Conservation (phyloP, 1,140 invertebrate genomes). For the Chrysomallon squamiferum region DNA sequence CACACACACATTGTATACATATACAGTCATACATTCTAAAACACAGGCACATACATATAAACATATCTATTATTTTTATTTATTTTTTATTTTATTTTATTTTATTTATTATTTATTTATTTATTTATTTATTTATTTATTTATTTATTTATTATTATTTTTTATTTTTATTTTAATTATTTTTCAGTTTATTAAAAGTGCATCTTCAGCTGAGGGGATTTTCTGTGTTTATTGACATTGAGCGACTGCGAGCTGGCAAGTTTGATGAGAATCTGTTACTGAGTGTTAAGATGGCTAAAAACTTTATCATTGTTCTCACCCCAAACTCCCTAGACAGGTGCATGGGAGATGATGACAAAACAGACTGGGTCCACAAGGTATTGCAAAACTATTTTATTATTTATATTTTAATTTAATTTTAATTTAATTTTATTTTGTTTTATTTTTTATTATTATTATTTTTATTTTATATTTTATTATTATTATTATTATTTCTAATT, state of each 20-base stretch:
- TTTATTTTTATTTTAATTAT: no score
- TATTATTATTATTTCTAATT: no score
- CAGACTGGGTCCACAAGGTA: constrained; percentile 96
- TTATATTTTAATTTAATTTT: not conserved
- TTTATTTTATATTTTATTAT: not conserved
- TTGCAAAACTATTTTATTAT: no score
- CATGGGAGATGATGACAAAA: constrained; percentile 87
- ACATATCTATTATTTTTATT: no score
- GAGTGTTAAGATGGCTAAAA: constrained; percentile 94
- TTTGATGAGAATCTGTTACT: constrained; percentile 98
- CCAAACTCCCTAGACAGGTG: constrained; percentile 94
- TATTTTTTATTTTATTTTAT: no score
- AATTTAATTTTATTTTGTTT: not conserved
- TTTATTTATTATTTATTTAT: no score
- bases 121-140: no score
- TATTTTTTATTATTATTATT: not conserved
- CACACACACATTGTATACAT: no score
- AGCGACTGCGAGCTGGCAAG: constrained; percentile 70
- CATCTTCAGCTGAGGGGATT: constrained; percentile 90
- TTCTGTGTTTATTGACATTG: constrained; percentile 64
- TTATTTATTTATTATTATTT: no score
- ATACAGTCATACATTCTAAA: no score
- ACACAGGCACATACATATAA: no score
- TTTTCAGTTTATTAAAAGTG: constrained; percentile 76
- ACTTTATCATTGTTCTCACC: constrained; percentile 95